Evolutionary conservation across 2,113 vertebrate genomes (phyloP), one percentile per base, ranked within the genome.

Genomic region (Gallinago undulata): DNA sequence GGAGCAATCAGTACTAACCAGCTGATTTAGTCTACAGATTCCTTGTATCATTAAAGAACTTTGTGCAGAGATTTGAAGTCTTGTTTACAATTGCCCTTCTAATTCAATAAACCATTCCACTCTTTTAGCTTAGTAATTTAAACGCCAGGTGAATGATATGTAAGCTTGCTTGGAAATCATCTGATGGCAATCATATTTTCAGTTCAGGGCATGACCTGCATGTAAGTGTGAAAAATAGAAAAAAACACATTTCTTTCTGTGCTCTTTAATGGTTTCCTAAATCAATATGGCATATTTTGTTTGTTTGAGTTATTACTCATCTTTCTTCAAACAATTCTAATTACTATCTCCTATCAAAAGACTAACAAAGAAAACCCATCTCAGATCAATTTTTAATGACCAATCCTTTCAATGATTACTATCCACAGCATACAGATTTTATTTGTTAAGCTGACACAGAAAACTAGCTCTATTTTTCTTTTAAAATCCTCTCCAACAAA

Each of bases 291-390:
- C 30, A 43, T 74, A 31, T 75, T 75, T 93, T 37, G 21, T 89
- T 95, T n/a, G n/a, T n/a, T n/a, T n/a, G n/a, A n/a, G n/a, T n/a
- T 90, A 86, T 69, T 37, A 90, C 50, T 96, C 48, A 79, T 37
- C 59, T 67, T 90, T 97, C 94, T 95, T 90, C 95, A 96, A 94
- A 89, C 88, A 93, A 96, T 93, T 93, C 60, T 95, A 96, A 97
- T 97, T 97, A 91, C 72, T 84, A 70, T 94, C 48, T 93, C 87
- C 87, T 94, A 95, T 93, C 74, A 96, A 96, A 96, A 57, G 37
- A 95, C 21, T 93, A 94, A 86, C 75, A 97, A 95, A 94, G 28
- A 92, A n/a, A 91, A 85, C 60, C 10, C 66, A 87, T 90, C 68
- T 95, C 24, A 90, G 94, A 96, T 96, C 78, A 92, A 92, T 97